Percentiles rank a stretch among this genome's conserved stretches.
These are phyloP conservation scores for Palythoa heliodiscus DNA, from an alignment of 92 coral and sea anemone species.

Conservation along the genomic window DNA sequence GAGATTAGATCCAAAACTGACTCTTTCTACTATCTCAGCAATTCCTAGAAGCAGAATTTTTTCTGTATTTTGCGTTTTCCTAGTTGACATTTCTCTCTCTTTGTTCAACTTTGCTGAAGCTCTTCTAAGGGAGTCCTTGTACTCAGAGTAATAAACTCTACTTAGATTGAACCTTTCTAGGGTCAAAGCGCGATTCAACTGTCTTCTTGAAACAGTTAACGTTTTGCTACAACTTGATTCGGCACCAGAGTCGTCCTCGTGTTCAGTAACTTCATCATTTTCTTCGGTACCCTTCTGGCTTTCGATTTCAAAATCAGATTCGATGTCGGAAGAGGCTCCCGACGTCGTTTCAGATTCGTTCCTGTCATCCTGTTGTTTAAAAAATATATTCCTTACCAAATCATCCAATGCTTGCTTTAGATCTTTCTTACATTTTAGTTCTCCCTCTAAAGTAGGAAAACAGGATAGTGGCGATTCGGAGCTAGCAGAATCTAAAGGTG, in stretches of 20 bases:
- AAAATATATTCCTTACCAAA: constrained; percentile 51
- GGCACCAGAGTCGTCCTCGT: constrained; percentile 67
- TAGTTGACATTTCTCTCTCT: constrained; percentile 52
- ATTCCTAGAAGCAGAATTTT: constrained; percentile 57
- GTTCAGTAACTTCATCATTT: constrained; percentile 48
- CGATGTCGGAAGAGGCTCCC: constrained; percentile 84
- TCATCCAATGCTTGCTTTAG: constrained; percentile 63
- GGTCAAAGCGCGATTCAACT: constrained; percentile 68
- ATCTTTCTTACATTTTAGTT: constrained; percentile 66
- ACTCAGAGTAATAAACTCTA: constrained; percentile 87
- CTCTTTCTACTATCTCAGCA: constrained; percentile 53
- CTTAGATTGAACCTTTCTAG: constrained; percentile 86
- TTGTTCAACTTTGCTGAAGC: constrained; percentile 64
- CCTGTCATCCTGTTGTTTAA: constrained; percentile 42
- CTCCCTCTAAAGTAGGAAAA: constrained; percentile 33
- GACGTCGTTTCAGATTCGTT: constrained; percentile 75
- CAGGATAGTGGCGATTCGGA: not conserved
- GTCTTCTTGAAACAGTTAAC: constrained; percentile 67
- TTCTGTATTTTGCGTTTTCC: constrained; percentile 56
- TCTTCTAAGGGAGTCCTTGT: constrained; percentile 70
- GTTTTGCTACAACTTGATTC: constrained; percentile 69
- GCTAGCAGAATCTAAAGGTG: constrained; percentile 2
- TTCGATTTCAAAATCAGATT: constrained; percentile 58
- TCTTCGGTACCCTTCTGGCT: constrained; percentile 21
- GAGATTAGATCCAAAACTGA: constrained; percentile 49